Evolutionary conservation across 2,888 invertebrate species (phyloP).

Genomic region (Odontocolon sp.): DNA sequence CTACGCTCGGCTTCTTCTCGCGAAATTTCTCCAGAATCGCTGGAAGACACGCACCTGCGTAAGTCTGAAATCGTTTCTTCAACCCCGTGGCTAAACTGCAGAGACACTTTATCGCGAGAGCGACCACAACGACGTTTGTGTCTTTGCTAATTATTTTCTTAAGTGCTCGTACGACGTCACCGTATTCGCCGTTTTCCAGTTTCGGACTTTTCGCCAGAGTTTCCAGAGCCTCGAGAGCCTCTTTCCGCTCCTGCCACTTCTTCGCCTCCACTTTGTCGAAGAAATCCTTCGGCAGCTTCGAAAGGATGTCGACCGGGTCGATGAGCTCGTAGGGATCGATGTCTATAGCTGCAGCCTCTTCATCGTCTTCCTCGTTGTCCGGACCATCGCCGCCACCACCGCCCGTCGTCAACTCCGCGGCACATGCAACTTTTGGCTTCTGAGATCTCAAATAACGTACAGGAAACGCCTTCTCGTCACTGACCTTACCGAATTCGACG

Average conservation of each 20-base stretch:
- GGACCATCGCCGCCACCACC: constrained; percentile 81
- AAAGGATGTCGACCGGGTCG: constrained; percentile 95
- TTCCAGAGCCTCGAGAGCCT: constrained; percentile 92
- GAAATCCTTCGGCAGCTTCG: constrained; percentile 97
- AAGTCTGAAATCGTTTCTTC: constrained; percentile 92
- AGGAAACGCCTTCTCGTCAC: constrained; percentile 86
- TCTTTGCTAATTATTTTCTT: constrained; percentile 97
- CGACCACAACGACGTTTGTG: constrained; percentile 96
- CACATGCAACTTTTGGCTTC: constrained; percentile 86
- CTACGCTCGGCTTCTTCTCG: constrained; percentile 96
- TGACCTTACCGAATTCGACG: constrained; percentile 90
- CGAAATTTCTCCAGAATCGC: constrained; percentile 97
- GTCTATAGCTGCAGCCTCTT: constrained; percentile 82
- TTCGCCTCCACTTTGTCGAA: constrained; percentile 96
- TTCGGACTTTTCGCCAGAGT: constrained; percentile 90
- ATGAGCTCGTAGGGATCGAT: constrained; percentile 95
- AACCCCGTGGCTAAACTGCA: constrained; percentile 92
- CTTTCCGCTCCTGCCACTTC: constrained; percentile 98
- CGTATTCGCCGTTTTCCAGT: constrained; percentile 95
- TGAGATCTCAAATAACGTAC: constrained; percentile 91
- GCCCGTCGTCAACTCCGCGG: constrained; percentile 82
- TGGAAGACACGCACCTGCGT: constrained; percentile 89
- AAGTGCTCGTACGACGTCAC: constrained; percentile 91
- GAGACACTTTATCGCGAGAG: constrained; percentile 92
- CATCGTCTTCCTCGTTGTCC: constrained; percentile 81